phyloP scores from a whole-genome alignment of 2,888 invertebrate species.

The Leptopilina drosophilae region DNA sequence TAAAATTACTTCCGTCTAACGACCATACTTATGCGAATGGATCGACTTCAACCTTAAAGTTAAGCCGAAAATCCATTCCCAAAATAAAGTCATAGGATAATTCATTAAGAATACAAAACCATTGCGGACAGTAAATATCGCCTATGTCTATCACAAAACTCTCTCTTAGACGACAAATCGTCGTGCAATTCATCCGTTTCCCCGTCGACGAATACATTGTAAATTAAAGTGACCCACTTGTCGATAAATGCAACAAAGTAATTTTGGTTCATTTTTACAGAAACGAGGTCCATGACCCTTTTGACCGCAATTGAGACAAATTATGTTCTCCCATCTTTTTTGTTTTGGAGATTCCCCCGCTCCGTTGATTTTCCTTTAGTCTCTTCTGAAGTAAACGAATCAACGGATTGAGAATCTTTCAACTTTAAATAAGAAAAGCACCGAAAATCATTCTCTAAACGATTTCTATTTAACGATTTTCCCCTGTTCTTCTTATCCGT shows the following conservation, averaged over 20 bases:
- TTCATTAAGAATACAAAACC: neutral
- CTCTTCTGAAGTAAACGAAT: too few relatives aligned
- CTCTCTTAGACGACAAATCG: neutral
- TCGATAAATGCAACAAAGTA: neutral
- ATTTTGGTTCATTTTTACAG: neutral
- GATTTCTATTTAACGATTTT: too few relatives aligned
- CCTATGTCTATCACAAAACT: neutral
- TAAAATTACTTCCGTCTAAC: neutral
- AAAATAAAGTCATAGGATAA: neutral
- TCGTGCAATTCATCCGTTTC: neutral
- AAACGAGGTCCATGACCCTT: neutral
- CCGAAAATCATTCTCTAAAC: too few relatives aligned
- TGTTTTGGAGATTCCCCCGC: neutral
- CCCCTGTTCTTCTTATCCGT: too few relatives aligned
- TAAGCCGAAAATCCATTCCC: constrained; percentile 5
- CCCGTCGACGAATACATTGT: neutral
- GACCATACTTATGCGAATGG: neutral
- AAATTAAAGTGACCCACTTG: neutral
- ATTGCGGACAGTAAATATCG: neutral
- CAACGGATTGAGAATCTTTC: too few relatives aligned
- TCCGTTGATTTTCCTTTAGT: too few relatives aligned
- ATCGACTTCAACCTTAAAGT: neutral
- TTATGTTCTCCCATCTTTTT: too few relatives aligned
- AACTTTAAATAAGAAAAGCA: too few relatives aligned
- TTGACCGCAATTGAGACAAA: neutral